Evolutionary conservation across 1,140 invertebrate species (phyloP).

Genomic region (Hypsibius dujardini): DNA sequence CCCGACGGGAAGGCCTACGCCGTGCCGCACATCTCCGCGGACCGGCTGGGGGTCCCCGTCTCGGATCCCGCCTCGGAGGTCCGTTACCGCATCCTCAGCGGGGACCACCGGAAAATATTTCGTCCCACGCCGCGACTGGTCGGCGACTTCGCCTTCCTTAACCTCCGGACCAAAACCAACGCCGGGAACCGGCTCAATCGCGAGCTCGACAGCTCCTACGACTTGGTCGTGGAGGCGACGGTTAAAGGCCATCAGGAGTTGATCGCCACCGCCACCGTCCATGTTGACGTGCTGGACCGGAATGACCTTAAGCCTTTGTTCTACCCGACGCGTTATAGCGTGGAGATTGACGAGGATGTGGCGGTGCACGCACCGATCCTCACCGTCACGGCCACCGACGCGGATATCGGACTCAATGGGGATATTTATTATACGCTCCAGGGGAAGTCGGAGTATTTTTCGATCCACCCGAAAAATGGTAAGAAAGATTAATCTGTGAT

Average conservation of each 20-base stretch:
- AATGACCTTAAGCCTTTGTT: too few species aligned
- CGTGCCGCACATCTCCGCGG: constrained; percentile 33
- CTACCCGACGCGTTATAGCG: constrained; percentile 64
- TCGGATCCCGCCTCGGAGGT: constrained; percentile 36
- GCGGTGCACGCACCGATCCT: constrained; percentile 48
- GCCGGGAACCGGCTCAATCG: constrained; percentile 59
- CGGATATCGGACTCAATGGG: constrained; percentile 76
- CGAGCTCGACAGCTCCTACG: too few species aligned
- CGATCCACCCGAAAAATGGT: constrained; percentile 70
- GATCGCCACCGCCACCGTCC: too few species aligned
- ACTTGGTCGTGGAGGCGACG: too few species aligned
- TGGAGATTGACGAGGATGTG: constrained; percentile 69
- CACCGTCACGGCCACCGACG: constrained; percentile 60
- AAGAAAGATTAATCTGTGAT: not conserved
- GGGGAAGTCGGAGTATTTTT: constrained; percentile 62
- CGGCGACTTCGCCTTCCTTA: constrained; percentile 79
- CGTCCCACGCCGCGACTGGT: constrained; percentile 67
- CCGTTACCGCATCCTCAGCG: constrained; percentile 58
- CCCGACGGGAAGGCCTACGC: constrained; percentile 65
- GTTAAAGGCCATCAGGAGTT: too few species aligned
- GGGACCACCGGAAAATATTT: constrained; percentile 73
- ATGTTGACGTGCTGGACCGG: too few species aligned
- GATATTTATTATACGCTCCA: constrained; percentile 87
- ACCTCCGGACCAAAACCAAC: constrained; percentile 63
- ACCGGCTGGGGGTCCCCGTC: constrained; percentile 48